Conservation (phyloP, 2,113 vertebrate genomes). For the Halcyon malimbica region DNA sequence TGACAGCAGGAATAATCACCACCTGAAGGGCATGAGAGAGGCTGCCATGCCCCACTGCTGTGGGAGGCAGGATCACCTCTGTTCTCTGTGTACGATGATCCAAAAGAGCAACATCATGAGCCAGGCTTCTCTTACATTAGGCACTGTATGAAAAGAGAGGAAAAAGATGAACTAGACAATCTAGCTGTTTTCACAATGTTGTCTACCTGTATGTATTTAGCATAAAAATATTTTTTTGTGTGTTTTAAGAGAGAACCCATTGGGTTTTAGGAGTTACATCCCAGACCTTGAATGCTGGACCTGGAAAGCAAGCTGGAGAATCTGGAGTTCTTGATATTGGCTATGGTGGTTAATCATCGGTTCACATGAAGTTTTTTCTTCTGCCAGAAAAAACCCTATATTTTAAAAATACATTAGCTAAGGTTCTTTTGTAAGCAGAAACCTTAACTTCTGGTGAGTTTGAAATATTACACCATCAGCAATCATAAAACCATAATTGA, state of each 20-base stretch:
- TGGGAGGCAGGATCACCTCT: neutral
- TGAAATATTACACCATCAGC: neutral
- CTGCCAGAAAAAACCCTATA: neutral
- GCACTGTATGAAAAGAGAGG: neutral
- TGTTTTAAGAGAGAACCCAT: neutral
- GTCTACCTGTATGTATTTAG: neutral
- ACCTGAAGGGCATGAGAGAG: neutral
- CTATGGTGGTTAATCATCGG: neutral
- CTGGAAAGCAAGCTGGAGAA: neutral
- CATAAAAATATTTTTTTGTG: neutral
- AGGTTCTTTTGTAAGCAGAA: neutral
- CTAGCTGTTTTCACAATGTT: neutral
- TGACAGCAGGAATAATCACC: slow-evolving; percentile 13
- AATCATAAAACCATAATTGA: neutral
- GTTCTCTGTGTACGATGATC: neutral
- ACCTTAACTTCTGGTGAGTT: neutral
- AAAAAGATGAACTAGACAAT: neutral
- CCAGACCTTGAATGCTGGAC: neutral
- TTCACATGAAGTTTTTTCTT: neutral
- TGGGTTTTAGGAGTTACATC: neutral
- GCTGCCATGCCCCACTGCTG: neutral
- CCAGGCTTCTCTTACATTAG: neutral
- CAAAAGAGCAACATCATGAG: neutral
- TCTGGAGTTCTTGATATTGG: neutral
- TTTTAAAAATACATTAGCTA: neutral